phyloP scores from a whole-genome alignment of 2,113 vertebrate species.

The Hemiprocne comata region DNA sequence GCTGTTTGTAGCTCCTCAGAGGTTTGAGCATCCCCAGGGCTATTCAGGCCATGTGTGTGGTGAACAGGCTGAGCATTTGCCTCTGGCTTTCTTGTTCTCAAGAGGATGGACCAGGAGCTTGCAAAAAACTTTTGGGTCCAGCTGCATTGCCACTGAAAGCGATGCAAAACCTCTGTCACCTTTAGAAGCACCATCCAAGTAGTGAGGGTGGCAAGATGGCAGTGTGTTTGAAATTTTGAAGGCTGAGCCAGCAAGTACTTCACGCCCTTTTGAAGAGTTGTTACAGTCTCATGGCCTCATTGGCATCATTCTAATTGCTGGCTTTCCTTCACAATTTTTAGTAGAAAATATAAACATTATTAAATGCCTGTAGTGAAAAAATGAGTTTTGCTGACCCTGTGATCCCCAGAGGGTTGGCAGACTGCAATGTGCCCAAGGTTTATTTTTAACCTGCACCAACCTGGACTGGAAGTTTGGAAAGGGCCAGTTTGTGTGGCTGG shows the following conservation, averaged over 20 bases:
- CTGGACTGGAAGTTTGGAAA: background rate
- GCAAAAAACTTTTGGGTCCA: background rate
- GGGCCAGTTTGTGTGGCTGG: fast-evolving
- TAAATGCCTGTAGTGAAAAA: background rate
- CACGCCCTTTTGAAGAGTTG: background rate
- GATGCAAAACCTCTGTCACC: background rate
- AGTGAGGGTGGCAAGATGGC: fast-evolving
- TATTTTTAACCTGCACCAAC: background rate
- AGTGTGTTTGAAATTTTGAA: fast-evolving
- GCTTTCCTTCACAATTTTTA: background rate
- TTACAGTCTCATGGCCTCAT: fast-evolving
- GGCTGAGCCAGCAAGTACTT: background rate
- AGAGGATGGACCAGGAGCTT: too few species aligned
- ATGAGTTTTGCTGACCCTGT: fast-evolving
- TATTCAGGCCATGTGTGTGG: background rate
- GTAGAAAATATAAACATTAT: background rate
- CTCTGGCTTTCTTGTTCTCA: background rate
- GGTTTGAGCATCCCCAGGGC: background rate
- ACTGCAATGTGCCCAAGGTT: too few species aligned
- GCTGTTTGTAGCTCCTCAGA: background rate
- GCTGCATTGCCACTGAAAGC: background rate
- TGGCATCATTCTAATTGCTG: background rate
- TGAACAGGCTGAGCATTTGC: background rate
- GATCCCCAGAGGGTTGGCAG: background rate
- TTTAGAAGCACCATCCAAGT: background rate